These are phyloP conservation scores for Colius striatus DNA, from an alignment of 2,113 vertebrate species.

Conservation along the genomic window DNA sequence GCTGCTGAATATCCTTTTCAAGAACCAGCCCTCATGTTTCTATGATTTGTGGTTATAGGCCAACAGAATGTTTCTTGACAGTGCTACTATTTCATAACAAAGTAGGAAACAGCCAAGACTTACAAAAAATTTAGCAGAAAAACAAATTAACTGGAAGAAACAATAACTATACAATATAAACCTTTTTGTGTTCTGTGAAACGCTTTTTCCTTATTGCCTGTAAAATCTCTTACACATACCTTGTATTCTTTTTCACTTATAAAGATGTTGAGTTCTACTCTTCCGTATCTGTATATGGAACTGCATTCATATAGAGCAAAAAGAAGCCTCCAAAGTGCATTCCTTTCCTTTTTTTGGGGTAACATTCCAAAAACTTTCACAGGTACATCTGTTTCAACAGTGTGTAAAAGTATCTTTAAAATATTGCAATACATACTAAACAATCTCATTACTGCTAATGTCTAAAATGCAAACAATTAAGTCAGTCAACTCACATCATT, in stretches of 20 bases:
- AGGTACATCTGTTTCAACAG: constrained; percentile 81
- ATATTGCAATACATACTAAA: neutral
- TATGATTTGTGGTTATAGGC: neutral
- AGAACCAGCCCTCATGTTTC: neutral
- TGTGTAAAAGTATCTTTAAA: neutral
- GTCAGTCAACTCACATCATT: neutral
- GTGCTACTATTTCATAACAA: neutral
- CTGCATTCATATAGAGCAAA: constrained; percentile 84
- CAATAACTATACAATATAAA: neutral
- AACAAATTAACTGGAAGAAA: neutral
- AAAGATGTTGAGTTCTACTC: constrained; percentile 90
- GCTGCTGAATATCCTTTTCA: neutral
- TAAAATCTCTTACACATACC: constrained; percentile 74
- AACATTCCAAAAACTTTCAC: constrained; percentile 89
- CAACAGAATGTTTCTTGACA: neutral
- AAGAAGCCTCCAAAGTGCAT: constrained; percentile 83
- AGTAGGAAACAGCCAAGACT: neutral
- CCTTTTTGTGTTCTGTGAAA: neutral
- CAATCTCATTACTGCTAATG: neutral
- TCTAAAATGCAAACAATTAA: neutral
- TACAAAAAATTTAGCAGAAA: neutral
- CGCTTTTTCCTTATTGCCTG: neutral
- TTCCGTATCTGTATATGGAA: constrained; percentile 89
- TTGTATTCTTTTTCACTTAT: constrained; percentile 86
- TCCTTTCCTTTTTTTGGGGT: constrained; percentile 77